Evolutionary conservation across 2,888 invertebrate genomes (phyloP).

Genomic region (Drosophila limbata): DNA sequence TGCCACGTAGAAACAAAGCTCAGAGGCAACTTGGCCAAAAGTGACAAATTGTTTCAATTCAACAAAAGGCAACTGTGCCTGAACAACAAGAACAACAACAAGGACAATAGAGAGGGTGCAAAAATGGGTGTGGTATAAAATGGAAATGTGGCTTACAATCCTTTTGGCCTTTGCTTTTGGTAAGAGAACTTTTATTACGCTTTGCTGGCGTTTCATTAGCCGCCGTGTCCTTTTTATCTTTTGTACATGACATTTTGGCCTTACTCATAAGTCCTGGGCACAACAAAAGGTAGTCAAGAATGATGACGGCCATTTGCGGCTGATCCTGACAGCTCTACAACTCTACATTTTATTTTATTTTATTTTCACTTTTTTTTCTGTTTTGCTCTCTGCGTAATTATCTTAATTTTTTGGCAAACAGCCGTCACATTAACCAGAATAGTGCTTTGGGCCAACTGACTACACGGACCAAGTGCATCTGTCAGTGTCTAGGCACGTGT

Average conservation of each 20-base stretch:
- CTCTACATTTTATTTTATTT: conserved; percentile 1
- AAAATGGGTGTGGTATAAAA: too few relatives aligned
- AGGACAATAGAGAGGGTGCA: conserved; percentile 43
- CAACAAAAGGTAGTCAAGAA: conserved; percentile 76
- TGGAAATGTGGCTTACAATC: conserved; percentile 65
- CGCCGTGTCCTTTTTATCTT: conserved; percentile 75
- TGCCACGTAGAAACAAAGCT: conserved; percentile 43
- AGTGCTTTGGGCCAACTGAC: conserved; percentile 12
- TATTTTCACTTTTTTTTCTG: neutral
- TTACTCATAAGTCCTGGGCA: conserved; percentile 73
- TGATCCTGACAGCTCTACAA: conserved; percentile 67
- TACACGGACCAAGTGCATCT: neutral
- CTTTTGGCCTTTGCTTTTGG: conserved; percentile 47
- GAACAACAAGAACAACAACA: conserved; percentile 40
- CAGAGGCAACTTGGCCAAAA: conserved; percentile 70
- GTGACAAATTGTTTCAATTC: conserved; percentile 80
- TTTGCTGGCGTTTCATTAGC: conserved; percentile 73
- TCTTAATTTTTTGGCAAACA: conserved; percentile 64
- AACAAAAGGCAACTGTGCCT: conserved; percentile 71
- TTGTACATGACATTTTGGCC: conserved; percentile 78
- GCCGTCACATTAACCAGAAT: conserved; percentile 40
- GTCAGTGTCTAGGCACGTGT: conserved; percentile 37
- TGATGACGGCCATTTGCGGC: conserved; percentile 80
- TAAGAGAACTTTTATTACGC: conserved; percentile 51
- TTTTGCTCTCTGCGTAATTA: conserved; percentile 47